Percentiles rank a stretch among this genome's conserved stretches.
Evolutionary conservation across 2,888 invertebrate genomes (phyloP).

Genomic region (Epicampocera succincta): DNA sequence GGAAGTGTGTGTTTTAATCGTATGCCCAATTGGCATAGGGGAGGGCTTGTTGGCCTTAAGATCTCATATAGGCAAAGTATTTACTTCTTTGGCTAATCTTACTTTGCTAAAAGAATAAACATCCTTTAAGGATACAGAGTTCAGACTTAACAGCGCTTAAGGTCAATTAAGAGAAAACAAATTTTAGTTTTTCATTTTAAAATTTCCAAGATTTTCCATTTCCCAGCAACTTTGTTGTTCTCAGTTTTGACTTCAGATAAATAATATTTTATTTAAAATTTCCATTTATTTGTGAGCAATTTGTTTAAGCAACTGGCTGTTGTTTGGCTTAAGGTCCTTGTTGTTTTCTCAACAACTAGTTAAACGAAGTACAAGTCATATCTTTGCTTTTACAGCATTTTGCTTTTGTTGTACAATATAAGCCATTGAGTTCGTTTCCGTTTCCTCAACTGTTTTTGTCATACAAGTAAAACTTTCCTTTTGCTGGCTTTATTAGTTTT

Average conservation of each 20-base stretch:
- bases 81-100: background rate
- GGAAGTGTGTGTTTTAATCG: background rate
- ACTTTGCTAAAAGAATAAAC: background rate
- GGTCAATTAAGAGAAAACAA: constrained; percentile 8
- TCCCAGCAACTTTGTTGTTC: background rate
- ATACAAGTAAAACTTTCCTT: constrained; percentile 50
- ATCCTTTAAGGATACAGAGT: background rate
- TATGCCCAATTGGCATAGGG: constrained; percentile 13
- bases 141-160: constrained; percentile 13
- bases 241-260: background rate
- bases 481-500: background rate
- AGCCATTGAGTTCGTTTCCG: constrained; percentile 25
- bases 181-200: background rate
- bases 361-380: constrained; percentile 27
- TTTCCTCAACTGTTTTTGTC: constrained; percentile 32
- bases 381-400: constrained; percentile 32
- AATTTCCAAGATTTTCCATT: background rate
- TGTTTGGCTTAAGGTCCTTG: constrained; percentile 33
- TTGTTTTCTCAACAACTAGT: constrained; percentile 27
- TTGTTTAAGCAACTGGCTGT: constrained; percentile 24
- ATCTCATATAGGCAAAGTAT: background rate
- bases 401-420: background rate
- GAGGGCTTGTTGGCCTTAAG: background rate
- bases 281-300: constrained; percentile 25
- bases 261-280: background rate